Conservation (phyloP, 2,888 invertebrate genomes). For the Ennomos fuscantarius region DNA sequence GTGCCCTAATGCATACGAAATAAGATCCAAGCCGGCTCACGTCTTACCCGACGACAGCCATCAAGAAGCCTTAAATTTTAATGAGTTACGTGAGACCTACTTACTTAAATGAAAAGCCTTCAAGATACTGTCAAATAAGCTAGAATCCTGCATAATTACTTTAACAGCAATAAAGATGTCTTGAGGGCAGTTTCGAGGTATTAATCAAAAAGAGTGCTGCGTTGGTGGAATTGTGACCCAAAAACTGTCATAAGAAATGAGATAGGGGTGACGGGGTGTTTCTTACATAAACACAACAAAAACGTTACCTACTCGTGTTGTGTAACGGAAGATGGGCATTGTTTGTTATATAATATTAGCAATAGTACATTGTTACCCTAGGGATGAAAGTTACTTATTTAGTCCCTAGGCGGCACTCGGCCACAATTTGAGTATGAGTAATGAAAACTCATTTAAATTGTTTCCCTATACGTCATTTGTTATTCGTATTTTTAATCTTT, state of each 20-base stretch:
- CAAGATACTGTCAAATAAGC: conserved; percentile 35
- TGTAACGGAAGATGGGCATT: neutral
- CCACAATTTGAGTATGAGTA: no score
- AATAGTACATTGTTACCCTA: no score
- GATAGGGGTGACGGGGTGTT: conserved; percentile 10
- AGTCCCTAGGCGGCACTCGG: no score
- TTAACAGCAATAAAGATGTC: conserved; percentile 39
- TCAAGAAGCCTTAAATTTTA: conserved; percentile 42
- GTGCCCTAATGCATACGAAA: conserved; percentile 28
- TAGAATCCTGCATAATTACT: conserved; percentile 42
- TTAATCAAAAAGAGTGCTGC: conserved; percentile 39
- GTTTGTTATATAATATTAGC: neutral
- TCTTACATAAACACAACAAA: conserved; percentile 11
- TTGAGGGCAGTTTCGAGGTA: conserved; percentile 18
- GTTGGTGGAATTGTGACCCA: conserved; percentile 15
- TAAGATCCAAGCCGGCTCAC: conserved; percentile 20
- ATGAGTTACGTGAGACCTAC: conserved; percentile 48
- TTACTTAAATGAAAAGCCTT: conserved; percentile 45
- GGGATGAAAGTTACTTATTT: no score
- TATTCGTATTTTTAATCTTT: no score
- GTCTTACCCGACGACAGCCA: conserved; percentile 27
- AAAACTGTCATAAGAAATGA: conserved; percentile 19
- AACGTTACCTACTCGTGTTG: conserved; percentile 4
- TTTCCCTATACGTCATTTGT: no score
- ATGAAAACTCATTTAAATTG: no score